Conservation (phyloP, 1,140 invertebrate species). For the Bicyclus anynana region DNA sequence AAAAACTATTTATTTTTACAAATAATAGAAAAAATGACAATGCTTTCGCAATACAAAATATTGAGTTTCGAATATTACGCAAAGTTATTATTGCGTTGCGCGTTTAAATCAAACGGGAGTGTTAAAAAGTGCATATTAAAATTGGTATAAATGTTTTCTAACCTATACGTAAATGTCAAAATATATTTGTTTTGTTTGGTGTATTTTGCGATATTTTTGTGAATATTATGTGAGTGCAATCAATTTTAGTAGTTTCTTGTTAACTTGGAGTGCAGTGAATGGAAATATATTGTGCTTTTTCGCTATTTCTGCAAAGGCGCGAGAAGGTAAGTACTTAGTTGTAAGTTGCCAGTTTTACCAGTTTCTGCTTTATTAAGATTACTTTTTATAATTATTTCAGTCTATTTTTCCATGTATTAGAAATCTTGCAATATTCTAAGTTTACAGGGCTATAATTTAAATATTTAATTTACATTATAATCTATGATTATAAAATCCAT, state of each 20-base stretch:
- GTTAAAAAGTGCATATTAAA: neutral
- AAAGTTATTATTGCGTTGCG: neutral
- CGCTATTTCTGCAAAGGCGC: constrained; percentile 13
- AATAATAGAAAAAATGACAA: constrained; percentile 14
- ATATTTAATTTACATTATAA: too few relatives aligned
- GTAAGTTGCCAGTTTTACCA: constrained; percentile 16
- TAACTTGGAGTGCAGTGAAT: neutral
- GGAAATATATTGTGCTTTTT: constrained; percentile 1
- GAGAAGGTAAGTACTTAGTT: constrained; percentile 37
- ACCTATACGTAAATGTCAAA: constrained; percentile 16
- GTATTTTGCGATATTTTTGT: constrained; percentile 15
- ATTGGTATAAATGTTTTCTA: constrained; percentile 16
- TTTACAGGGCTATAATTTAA: too few relatives aligned
- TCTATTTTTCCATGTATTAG: neutral
- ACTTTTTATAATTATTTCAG: neutral
- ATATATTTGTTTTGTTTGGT: neutral
- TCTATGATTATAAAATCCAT: neutral
- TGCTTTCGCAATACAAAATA: neutral
- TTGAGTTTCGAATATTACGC: neutral
- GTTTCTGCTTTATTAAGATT: neutral
- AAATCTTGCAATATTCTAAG: too few relatives aligned
- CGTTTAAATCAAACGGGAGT: neutral
- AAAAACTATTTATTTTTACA: constrained; percentile 26
- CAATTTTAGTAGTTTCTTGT: neutral
- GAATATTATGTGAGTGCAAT: constrained; percentile 12